A percentile compares a stretch with the other conserved stretches of the same genome.
phyloP scores from a whole-genome alignment of 2,888 invertebrate species.

The Pycnomerus fuliginosus region DNA sequence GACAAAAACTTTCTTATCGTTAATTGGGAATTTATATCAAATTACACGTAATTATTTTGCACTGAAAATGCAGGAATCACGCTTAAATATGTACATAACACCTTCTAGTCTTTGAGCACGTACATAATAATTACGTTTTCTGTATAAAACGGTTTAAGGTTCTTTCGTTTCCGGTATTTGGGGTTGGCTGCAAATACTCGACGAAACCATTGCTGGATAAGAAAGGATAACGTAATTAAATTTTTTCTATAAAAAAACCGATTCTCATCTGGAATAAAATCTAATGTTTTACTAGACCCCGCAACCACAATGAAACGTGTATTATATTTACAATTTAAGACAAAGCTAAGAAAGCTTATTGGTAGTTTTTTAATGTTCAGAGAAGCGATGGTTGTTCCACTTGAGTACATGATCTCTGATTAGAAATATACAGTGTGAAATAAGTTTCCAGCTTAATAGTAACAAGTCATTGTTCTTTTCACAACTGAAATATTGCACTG shows the following conservation, averaged over 20 bases:
- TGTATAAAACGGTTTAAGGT: too few species aligned
- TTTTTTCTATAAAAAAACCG: slow-evolving; percentile 17
- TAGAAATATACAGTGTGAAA: slow-evolving; percentile 35
- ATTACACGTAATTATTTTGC: too few species aligned
- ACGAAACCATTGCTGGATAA: slow-evolving; percentile 2
- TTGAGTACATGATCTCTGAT: slow-evolving; percentile 44
- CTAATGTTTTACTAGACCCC: slow-evolving; percentile 33
- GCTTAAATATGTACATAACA: too few species aligned
- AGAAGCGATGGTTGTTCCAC: slow-evolving; percentile 41
- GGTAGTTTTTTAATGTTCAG: slow-evolving; percentile 26
- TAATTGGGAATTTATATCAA: too few species aligned
- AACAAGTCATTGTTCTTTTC: slow-evolving; percentile 23
- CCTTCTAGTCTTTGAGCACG: too few species aligned
- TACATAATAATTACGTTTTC: too few species aligned
- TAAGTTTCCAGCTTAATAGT: slow-evolving; percentile 26
- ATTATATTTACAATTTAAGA: slow-evolving; percentile 44
- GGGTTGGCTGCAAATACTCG: too few species aligned
- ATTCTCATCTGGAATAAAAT: slow-evolving; percentile 24
- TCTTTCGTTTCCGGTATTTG: too few species aligned
- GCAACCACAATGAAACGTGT: slow-evolving; percentile 45
- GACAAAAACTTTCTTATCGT: too few species aligned
- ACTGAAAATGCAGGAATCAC: too few species aligned
- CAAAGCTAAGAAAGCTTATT: slow-evolving; percentile 37
- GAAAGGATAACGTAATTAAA: slow-evolving; percentile 13
- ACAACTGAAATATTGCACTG: too few species aligned